Conservation (phyloP, 2,888 invertebrate species). For the Amblyteles armatorius region DNA sequence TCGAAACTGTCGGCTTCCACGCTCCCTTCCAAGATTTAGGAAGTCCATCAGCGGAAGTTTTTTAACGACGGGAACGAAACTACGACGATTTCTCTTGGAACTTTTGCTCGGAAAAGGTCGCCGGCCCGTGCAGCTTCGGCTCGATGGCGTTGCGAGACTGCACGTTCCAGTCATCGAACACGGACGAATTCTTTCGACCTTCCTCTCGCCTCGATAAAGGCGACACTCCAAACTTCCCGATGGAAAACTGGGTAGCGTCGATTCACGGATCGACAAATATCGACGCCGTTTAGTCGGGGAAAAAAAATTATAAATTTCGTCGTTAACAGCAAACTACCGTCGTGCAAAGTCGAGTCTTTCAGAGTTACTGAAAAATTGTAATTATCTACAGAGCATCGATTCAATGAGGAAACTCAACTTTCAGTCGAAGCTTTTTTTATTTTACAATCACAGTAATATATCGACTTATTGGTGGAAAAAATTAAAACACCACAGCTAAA, state of each 20-base stretch:
- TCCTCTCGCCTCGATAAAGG: background rate
- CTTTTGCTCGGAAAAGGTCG: conserved; percentile 34
- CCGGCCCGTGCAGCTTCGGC: background rate
- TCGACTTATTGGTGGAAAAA: too few species aligned
- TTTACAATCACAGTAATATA: too few species aligned
- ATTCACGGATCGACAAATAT: background rate
- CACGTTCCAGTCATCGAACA: conserved; percentile 10
- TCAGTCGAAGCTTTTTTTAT: too few species aligned
- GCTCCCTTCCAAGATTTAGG: conserved; percentile 22
- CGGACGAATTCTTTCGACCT: background rate
- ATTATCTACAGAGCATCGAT: too few species aligned
- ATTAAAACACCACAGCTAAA: too few species aligned
- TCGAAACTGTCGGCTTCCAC: conserved; percentile 45
- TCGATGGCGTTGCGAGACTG: background rate
- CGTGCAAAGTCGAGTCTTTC: too few species aligned
- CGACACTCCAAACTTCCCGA: background rate
- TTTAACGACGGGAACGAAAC: conserved; percentile 52
- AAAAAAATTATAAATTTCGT: background rate
- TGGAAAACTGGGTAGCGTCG: background rate
- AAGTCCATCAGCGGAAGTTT: conserved; percentile 46
- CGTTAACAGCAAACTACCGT: too few species aligned
- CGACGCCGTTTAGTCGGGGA: background rate
- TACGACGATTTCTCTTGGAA: conserved; percentile 50
- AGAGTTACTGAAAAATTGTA: too few species aligned
- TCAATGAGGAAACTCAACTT: too few species aligned